Conservation (phyloP, 1,140 invertebrate genomes). For the Maniola jurtina region DNA sequence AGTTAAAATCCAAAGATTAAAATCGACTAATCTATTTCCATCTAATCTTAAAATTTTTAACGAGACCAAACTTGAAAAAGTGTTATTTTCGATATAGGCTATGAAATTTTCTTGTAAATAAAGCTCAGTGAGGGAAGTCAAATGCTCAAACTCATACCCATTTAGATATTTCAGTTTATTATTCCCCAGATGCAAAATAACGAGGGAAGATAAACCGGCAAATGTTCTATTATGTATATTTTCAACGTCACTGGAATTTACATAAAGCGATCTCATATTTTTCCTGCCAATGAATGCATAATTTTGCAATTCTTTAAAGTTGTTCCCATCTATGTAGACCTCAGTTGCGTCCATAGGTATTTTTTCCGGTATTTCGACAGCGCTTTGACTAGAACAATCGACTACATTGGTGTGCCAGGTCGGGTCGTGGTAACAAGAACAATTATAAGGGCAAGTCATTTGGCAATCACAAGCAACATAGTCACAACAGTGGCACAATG, state of each 20-base stretch:
- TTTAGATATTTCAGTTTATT: slow-evolving; percentile 89
- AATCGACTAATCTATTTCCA: slow-evolving; percentile 89
- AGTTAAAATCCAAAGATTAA: slow-evolving; percentile 90
- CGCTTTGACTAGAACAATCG: slow-evolving; percentile 89
- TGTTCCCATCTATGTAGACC: slow-evolving; percentile 94
- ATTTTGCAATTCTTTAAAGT: slow-evolving; percentile 90
- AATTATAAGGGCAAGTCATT: slow-evolving; percentile 95
- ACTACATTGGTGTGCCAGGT: slow-evolving; percentile 96
- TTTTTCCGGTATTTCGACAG: slow-evolving; percentile 86
- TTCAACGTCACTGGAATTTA: slow-evolving; percentile 91
- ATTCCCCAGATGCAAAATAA: slow-evolving; percentile 91
- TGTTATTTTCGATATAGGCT: slow-evolving; percentile 86
- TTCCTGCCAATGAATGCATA: slow-evolving; percentile 95
- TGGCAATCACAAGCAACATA: slow-evolving; percentile 97
- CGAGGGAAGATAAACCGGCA: slow-evolving; percentile 90
- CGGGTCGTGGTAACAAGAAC: slow-evolving; percentile 94
- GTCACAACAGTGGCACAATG: slow-evolving; percentile 95
- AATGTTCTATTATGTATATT: slow-evolving; percentile 95
- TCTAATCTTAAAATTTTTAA: slow-evolving; percentile 90
- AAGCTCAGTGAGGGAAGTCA: slow-evolving; percentile 88
- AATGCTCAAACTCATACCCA: slow-evolving; percentile 94
- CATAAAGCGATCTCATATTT: slow-evolving; percentile 91
- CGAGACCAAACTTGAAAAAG: slow-evolving; percentile 86
- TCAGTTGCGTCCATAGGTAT: slow-evolving; percentile 97
- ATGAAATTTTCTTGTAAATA: slow-evolving; percentile 94